Evolutionary conservation across 2,888 invertebrate species (phyloP).

Genomic region (Dendrolimus houi): DNA sequence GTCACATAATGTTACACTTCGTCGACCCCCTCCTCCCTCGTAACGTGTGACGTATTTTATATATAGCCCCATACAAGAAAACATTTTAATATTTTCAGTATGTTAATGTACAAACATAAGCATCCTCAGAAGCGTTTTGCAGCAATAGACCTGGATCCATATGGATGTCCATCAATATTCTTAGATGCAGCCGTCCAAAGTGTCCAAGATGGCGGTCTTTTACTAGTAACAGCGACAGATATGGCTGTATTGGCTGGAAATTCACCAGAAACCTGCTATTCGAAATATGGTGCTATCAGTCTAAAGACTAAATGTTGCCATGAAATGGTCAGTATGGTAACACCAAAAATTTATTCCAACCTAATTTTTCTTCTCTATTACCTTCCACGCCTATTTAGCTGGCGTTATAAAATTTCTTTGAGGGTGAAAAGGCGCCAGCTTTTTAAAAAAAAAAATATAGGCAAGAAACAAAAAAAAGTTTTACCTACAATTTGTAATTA

Average conservation of each 20-base stretch:
- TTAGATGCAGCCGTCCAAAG: conserved; percentile 92
- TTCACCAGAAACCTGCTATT: conserved; percentile 93
- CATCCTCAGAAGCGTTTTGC: conserved; percentile 82
- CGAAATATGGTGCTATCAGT: conserved; percentile 95
- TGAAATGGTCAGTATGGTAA: conserved; percentile 84
- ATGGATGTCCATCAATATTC: conserved; percentile 95
- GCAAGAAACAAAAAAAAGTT: too few relatives aligned
- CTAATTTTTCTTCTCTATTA: too few relatives aligned
- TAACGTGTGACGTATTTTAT: background rate
- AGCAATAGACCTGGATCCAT: conserved; percentile 97
- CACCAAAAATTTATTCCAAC: too few relatives aligned
- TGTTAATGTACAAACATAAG: conserved; percentile 89
- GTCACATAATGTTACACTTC: too few relatives aligned
- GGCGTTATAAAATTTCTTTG: too few relatives aligned
- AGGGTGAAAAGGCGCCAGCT: too few relatives aligned
- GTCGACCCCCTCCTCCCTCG: too few relatives aligned
- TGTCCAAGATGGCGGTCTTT: conserved; percentile 87
- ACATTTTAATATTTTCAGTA: conserved; percentile 66
- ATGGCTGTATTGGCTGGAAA: conserved; percentile 98
- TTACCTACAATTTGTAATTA: too few relatives aligned
- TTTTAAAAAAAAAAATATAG: too few relatives aligned
- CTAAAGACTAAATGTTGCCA: conserved; percentile 92
- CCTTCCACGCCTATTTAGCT: too few relatives aligned
- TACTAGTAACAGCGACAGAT: conserved; percentile 98
- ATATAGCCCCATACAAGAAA: background rate